phyloP scores from a whole-genome alignment of 2,797 vertebrate species.

The Mormyrus hasselquistii region DNA sequence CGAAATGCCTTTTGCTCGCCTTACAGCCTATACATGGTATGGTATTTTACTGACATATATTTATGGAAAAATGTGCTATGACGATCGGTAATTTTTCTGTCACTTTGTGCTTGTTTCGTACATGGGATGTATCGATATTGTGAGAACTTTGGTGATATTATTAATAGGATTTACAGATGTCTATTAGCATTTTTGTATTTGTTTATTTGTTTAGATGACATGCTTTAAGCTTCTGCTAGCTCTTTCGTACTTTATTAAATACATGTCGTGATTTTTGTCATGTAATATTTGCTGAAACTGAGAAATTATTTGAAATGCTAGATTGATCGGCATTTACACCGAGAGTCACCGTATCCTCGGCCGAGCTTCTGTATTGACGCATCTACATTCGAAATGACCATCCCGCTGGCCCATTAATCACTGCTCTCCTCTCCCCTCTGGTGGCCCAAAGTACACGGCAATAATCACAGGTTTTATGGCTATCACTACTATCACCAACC shows the following conservation, averaged over 20 bases:
- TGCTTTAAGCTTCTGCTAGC: background rate
- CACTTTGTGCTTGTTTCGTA: background rate
- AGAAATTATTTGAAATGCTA: background rate
- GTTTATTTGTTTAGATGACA: background rate
- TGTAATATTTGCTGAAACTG: background rate
- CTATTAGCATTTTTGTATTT: background rate
- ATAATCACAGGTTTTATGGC: slow-evolving; percentile 49
- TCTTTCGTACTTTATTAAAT: background rate
- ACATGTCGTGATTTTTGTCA: background rate
- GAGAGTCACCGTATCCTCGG: background rate
- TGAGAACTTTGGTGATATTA: background rate
- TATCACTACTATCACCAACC: slow-evolving; percentile 40
- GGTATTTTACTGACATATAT: background rate
- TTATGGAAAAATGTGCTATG: background rate
- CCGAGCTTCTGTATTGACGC: background rate
- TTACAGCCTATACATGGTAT: background rate
- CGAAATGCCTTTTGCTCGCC: background rate
- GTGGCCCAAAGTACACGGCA: slow-evolving; percentile 47
- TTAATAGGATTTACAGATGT: background rate
- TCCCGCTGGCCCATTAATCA: background rate
- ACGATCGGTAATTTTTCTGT: background rate
- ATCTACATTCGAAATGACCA: background rate
- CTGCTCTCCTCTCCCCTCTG: slow-evolving; percentile 22
- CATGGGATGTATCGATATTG: background rate
- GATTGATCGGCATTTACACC: background rate